Evolutionary conservation across 1,140 invertebrate genomes (phyloP).

Genomic region (Caenorhabditis inopinata): DNA sequence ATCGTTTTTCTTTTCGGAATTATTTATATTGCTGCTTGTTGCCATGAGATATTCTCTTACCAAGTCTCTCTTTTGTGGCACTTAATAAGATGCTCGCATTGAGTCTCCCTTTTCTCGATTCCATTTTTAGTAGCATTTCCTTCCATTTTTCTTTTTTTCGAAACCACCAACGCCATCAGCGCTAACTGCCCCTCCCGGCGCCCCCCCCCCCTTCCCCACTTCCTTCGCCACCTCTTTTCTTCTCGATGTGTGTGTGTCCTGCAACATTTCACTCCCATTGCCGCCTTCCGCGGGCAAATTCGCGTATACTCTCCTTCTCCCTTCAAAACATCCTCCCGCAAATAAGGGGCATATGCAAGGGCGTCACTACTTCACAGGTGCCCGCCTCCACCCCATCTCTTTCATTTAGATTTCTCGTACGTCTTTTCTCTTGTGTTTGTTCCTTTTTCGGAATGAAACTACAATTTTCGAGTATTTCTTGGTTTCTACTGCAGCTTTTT

Average conservation of each 20-base stretch:
- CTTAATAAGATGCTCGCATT: too few relatives aligned
- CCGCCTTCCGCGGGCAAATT: not conserved
- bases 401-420: not conserved
- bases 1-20: too few relatives aligned
- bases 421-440: not conserved
- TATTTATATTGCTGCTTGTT: too few relatives aligned
- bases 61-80: too few relatives aligned
- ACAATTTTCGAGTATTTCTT: not conserved
- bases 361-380: conserved; percentile 7
- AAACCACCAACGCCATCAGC: too few relatives aligned
- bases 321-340: not conserved
- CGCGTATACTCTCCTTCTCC: not conserved
- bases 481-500: too few relatives aligned
- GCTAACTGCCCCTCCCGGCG: too few relatives aligned
- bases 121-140: conserved; percentile 4
- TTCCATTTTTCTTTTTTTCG: too few relatives aligned
- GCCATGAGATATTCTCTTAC: too few relatives aligned
- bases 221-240: not conserved
- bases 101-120: not conserved
- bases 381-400: too few relatives aligned
- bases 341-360: conserved; percentile 26
- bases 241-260: too few relatives aligned
- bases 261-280: not conserved
- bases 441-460: not conserved
- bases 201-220: not conserved